Percentiles rank a stretch among this genome's conserved stretches.
These are phyloP conservation scores for Pygocentrus nattereri DNA, from an alignment of 2,797 vertebrate species.

Conservation along the genomic window DNA sequence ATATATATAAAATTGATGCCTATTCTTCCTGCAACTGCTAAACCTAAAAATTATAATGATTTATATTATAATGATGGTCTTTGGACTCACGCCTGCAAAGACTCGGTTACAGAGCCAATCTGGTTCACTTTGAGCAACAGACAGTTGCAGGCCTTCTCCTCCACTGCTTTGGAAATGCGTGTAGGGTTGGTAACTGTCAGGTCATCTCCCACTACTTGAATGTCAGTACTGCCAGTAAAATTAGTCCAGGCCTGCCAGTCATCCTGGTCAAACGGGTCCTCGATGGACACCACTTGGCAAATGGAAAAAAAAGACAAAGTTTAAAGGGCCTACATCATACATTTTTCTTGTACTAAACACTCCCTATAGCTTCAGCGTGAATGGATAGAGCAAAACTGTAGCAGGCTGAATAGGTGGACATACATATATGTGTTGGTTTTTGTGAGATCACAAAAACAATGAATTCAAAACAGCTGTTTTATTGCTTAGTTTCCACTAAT, in stretches of 20 bases:
- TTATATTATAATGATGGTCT: background rate
- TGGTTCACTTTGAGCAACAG: constrained; percentile 98
- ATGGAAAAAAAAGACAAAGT: background rate
- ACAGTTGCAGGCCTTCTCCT: constrained; percentile 93
- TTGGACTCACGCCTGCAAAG: constrained; percentile 88
- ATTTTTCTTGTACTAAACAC: too few relatives aligned
- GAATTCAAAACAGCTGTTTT: too few relatives aligned
- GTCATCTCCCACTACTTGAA: constrained; percentile 96
- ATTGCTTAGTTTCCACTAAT: too few relatives aligned
- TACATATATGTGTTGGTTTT: too few relatives aligned
- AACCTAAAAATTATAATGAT: too few relatives aligned
- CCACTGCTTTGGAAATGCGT: constrained; percentile 90
- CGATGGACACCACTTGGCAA: constrained; percentile 90
- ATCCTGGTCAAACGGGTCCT: constrained; percentile 97
- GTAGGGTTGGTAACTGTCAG: constrained; percentile 95
- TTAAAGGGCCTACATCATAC: too few relatives aligned
- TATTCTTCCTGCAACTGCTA: background rate
- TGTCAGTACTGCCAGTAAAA: constrained; percentile 85
- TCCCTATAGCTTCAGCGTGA: too few relatives aligned
- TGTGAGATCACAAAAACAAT: too few relatives aligned
- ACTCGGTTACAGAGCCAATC: constrained; percentile 93
- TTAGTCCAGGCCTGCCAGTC: constrained; percentile 93
- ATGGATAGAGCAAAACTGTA: too few relatives aligned
- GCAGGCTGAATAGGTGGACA: too few relatives aligned
- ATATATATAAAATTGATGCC: too few relatives aligned